phyloP scores from a whole-genome alignment of 1,140 invertebrate genomes.

The Trichomalopsis sarcophagae region DNA sequence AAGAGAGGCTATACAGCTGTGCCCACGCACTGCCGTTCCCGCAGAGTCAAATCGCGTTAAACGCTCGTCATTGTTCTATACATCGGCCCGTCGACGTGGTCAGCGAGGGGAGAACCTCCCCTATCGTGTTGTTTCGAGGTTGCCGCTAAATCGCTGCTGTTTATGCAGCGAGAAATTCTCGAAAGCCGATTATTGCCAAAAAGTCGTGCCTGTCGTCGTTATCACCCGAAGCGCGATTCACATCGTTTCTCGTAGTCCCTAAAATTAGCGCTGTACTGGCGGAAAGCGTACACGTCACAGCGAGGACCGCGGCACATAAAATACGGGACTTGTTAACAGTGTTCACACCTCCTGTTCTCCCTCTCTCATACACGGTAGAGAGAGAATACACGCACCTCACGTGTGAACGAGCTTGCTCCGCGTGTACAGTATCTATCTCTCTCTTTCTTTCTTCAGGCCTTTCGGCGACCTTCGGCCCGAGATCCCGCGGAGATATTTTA shows the following conservation, averaged over 20 bases:
- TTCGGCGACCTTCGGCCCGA: constrained; percentile 73
- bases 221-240: not conserved
- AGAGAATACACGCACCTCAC: constrained; percentile 47
- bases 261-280: constrained; percentile 55
- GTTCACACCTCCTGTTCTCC: constrained; percentile 69
- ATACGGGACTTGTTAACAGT: constrained; percentile 75
- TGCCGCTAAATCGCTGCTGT: constrained; percentile 65
- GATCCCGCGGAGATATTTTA: constrained; percentile 74
- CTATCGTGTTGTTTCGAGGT: constrained; percentile 43
- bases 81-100: not conserved
- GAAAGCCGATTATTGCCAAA: constrained; percentile 59
- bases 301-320: constrained; percentile 64
- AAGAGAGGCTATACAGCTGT: constrained; percentile 2
- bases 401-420: constrained; percentile 9
- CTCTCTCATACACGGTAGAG: constrained; percentile 47
- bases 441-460: constrained; percentile 60
- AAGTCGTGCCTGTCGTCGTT: not conserved
- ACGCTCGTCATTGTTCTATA: constrained; percentile 60
- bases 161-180: constrained; percentile 67
- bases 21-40: not conserved
- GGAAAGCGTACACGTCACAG: constrained; percentile 53
- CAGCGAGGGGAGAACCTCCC: not conserved
- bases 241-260: not conserved
- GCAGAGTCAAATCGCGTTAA: constrained; percentile 62
- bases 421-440: constrained; percentile 49